phyloP scores from a whole-genome alignment of 2,797 vertebrate genomes.

The Forpus xanthops region DNA sequence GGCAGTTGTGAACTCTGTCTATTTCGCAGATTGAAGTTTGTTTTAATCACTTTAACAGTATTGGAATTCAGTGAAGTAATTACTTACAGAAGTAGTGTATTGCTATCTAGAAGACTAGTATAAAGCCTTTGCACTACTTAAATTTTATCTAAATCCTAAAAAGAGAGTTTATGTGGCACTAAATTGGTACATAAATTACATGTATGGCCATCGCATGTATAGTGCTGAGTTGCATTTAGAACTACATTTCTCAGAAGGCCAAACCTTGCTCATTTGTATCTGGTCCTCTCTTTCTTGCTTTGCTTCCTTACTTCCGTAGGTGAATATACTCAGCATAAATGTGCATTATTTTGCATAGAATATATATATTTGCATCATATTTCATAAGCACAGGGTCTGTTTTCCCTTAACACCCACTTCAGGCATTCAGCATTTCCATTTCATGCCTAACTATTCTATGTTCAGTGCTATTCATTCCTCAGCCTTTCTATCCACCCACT shows the following conservation, averaged over 20 bases:
- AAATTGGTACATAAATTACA: background rate
- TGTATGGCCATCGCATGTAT: background rate
- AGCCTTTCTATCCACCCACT: conserved; percentile 31
- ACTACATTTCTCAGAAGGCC: background rate
- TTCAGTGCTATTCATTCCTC: conserved; percentile 36
- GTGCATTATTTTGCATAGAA: conserved; percentile 45
- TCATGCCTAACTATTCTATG: conserved; percentile 2
- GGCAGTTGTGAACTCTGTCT: background rate
- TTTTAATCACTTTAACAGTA: background rate
- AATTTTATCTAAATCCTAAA: background rate
- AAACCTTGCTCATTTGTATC: background rate
- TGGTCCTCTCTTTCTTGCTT: background rate
- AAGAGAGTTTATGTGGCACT: background rate
- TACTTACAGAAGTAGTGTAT: background rate
- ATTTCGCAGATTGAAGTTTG: background rate
- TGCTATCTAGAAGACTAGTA: background rate
- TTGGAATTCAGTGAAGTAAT: background rate
- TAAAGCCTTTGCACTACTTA: background rate
- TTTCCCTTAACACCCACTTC: conserved; percentile 41
- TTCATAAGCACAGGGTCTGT: conserved; percentile 26
- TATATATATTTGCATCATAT: conserved; percentile 45
- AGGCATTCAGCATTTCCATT: conserved; percentile 44
- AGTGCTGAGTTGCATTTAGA: background rate
- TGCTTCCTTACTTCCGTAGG: background rate
- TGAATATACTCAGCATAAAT: background rate